Evolutionary conservation across 2,113 vertebrate species (phyloP), one percentile per base, ranked within the genome.

Genomic region (Mastomys coucha): DNA sequence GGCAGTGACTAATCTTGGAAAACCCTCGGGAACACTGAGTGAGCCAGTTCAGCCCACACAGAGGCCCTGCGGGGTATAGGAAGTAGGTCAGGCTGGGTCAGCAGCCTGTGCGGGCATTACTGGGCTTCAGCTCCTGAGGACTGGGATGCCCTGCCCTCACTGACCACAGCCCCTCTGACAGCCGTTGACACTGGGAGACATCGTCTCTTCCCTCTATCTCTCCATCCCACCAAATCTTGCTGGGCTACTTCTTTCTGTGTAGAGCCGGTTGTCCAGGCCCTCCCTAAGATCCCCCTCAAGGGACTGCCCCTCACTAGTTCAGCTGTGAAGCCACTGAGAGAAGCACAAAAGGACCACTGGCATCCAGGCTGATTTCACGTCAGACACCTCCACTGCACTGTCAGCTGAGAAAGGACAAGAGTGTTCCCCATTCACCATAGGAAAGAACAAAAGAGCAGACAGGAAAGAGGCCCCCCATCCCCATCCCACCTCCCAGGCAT

Each of bases 71-170:
- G 63, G 76, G 85, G 24, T 92, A 24, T 13, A 2, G 67, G 92
- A 96, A 96, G 73, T 16, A 82, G 56, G 85, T 77, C n/a, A n/a
- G n/a, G n/a, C n/a, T n/a, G n/a, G n/a, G n/a, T n/a, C 88, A 94
- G 69, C 31, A n/a, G 45, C 67, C 45, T 51, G 14, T 1, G 26
- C 77, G 53, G 84, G 58, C 17, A 10, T 70, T 16, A 11, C 19
- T 42, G 33, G 88, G 80, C 85, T 90, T 80, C 0, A 0, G 89
- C 39, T 81, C 89, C 90, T 16, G 1, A 77, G 85, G 73, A 13
- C 31, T 73, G 88, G 78, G 42, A 39, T 12, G 4, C 70, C 36
- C 19, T 14, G 14, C 75, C 33, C 12, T 82, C 82, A 36, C 0
- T 49, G 67, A 24, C 36, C 56, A 82, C 49, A 89, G 42, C 36